Percentiles rank a stretch among this genome's conserved stretches.
phyloP scores from a whole-genome alignment of 2,888 invertebrate genomes.

The Fissipunctia ypsillon region DNA sequence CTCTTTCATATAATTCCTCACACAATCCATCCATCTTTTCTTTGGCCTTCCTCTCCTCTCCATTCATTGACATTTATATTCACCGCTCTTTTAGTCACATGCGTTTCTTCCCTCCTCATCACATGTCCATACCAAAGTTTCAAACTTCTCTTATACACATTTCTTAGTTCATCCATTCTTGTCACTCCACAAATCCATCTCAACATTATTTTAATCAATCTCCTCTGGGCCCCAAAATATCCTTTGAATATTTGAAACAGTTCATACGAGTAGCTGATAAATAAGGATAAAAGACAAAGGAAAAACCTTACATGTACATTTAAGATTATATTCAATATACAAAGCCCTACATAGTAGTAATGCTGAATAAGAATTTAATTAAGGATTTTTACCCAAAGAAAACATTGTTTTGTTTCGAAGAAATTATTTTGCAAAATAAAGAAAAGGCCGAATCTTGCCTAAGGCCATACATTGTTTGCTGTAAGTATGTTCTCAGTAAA shows the following conservation, averaged over 20 bases:
- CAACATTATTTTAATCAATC: not conserved
- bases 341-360: constrained; percentile 16
- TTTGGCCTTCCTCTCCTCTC: too few species aligned
- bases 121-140: too few species aligned
- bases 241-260: not conserved
- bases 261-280: not conserved
- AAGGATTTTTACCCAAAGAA: constrained; percentile 28
- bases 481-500: constrained; percentile 28
- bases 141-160: too few species aligned
- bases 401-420: constrained; percentile 34
- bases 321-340: constrained; percentile 17
- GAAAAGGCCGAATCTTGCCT: constrained; percentile 38
- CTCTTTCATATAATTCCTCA: too few species aligned
- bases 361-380: constrained; percentile 50
- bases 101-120: too few species aligned
- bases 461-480: constrained; percentile 43
- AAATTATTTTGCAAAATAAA: constrained; percentile 32
- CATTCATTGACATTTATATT: too few species aligned
- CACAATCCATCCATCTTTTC: too few species aligned
- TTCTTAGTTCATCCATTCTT: too few species aligned
- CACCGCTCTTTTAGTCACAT: too few species aligned
- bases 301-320: not conserved
- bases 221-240: not conserved
- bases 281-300: not conserved
- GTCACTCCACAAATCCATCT: too few species aligned